phyloP scores from a whole-genome alignment of 2,888 invertebrate genomes.

The Pherbina coryleti region DNA sequence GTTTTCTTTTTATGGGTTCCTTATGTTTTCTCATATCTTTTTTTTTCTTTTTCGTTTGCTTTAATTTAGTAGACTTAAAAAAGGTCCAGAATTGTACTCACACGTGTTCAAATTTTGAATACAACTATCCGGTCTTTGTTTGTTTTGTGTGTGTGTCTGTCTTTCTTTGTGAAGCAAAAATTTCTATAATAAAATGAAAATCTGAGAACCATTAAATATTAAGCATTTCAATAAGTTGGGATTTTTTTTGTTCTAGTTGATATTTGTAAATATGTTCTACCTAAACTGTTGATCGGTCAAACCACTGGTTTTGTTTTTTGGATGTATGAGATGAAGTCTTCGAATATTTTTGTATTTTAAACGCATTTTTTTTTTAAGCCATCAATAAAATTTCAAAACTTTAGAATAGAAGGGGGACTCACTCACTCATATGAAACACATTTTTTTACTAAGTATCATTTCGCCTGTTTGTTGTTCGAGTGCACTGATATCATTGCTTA shows the following conservation, averaged over 20 bases:
- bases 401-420: too few relatives aligned
- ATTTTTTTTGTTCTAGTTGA: not conserved
- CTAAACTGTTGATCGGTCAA: too few relatives aligned
- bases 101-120: conserved; percentile 61
- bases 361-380: too few relatives aligned
- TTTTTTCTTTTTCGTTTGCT: not conserved
- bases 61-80: conserved; percentile 5
- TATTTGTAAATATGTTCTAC: too few relatives aligned
- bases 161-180: conserved; percentile 15
- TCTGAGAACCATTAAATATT: conserved; percentile 29
- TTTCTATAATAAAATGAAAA: conserved; percentile 2
- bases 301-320: too few relatives aligned
- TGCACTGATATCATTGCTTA: too few relatives aligned
- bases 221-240: conserved; percentile 42
- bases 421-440: too few relatives aligned
- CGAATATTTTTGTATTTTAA: too few relatives aligned
- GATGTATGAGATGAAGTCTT: too few relatives aligned
- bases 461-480: too few relatives aligned
- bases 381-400: too few relatives aligned
- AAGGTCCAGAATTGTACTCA: conserved; percentile 57
- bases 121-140: conserved; percentile 28
- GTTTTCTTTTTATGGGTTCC: conserved; percentile 21
- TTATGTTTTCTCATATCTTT: not conserved
- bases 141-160: conserved; percentile 16
- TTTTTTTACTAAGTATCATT: too few relatives aligned